Base-by-base conservation (phyloP, 1,140 invertebrate species). In the Leptinotarsa lineolata region DNA sequence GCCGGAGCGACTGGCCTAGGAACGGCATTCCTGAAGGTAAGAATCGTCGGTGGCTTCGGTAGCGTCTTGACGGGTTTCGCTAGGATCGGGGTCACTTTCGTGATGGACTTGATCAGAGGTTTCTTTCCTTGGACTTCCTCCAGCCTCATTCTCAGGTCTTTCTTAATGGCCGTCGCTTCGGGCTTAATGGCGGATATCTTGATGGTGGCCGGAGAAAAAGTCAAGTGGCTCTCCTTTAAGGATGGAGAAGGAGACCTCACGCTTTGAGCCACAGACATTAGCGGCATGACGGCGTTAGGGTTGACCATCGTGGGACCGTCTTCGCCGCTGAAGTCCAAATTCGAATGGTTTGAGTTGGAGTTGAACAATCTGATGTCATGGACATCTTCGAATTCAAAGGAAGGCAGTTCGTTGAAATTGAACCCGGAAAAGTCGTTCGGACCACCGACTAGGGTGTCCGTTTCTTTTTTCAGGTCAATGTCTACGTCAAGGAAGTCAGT, bases 381-480 rank as follows among this genome's bases (percentile, higher is more conserved):
- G 0, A 88, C 74, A 91, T 89, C 78, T 92, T 90, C 77, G 91
- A 86, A 77, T 91, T 90, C 73, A 91, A 83, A 63, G 8, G 61
- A 88, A 64, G 91, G 89, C 81, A 91, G 84, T 83, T 92, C 89
- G 45, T 88, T 87, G 80, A 92, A 90, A 84, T 88, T 90, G 67
- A 88, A 87, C 13, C 86, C 85, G 39, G 87, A 85, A 82, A 91
- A 87, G 79, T 91, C 90, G 78, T 86, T 88, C 66, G 87, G 88
- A 39, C 90, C 90, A 66, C 90, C 90, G 59, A 94, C 89, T 60
- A 93, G 89, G 68, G 90, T 90, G 58, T 93, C 92, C 75, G 94
- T 92, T 82, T 94, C 93, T 65, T 90, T 91, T 78, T 94, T 93
- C 39, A 94, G 94, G 81, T 94, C 93, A 80, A 93, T 91, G 80